Base-by-base conservation (phyloP, 1,140 invertebrate genomes). In the Papilio dardanus region DNA sequence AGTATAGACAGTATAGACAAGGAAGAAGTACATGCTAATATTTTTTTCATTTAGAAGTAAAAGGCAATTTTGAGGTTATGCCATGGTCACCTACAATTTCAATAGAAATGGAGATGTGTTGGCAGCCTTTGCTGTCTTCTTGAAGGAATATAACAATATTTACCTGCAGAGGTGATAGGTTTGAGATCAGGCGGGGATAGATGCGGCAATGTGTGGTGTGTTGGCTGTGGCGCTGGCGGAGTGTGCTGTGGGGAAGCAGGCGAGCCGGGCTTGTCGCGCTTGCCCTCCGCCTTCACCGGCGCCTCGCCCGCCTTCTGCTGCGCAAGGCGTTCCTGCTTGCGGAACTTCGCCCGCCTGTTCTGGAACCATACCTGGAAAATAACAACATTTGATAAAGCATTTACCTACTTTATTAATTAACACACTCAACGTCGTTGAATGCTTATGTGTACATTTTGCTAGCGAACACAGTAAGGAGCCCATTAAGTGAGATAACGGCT, bases 341-440 rank as follows among this genome's bases (percentile, higher is more conserved):
- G 95, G 86, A 98, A 98, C 91, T 98, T 99, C 0, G 98, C 98
- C 46, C 98, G 94, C 62, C 98, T 94, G 87, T 98, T 99, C 94
- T 98, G 98, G 88, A 99, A 99, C 98, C 98, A 98, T 0, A 99
- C 98, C 97, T 99, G 94, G 12, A 95, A 94, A 77, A 77, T 75
- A 79, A 76, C 62, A 77, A 74, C 1, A 50, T 7, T 19, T 19
- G 42, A 46, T 46, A 19, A 19, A 46, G n/a, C 5, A 19, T 46
- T 46, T 46, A 46, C 6, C 19, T 46, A 6, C 6, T 46, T 37
- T 37, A 37, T 3, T 1, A 8, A 3, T 37, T 37, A n/a, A n/a
- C n/a, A n/a, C n/a, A n/a, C n/a, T n/a, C n/a, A n/a, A n/a, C n/a
- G n/a, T n/a, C n/a, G n/a, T n/a, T n/a, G n/a, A n/a, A n/a, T n/a